These are phyloP conservation scores for Macropodus opercularis DNA, from an alignment of 2,797 vertebrate species.

Conservation along the genomic window DNA sequence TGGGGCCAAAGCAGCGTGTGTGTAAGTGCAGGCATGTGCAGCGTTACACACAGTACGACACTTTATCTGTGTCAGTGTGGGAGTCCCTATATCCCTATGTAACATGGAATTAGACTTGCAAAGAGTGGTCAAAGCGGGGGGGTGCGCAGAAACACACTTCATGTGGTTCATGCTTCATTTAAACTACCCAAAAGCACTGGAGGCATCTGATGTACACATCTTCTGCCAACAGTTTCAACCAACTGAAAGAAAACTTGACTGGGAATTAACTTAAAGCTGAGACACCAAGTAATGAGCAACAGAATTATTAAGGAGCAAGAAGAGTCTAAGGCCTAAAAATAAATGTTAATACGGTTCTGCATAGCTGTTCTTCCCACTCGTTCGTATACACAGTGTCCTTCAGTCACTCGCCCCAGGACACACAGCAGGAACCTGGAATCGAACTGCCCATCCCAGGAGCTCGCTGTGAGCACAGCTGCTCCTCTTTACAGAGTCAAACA, in stretches of 20 bases:
- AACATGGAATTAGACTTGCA: conserved; percentile 49
- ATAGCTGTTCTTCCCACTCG: too few relatives aligned
- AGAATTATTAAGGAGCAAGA: too few relatives aligned
- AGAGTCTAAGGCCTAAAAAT: too few relatives aligned
- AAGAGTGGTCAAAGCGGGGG: conserved; percentile 46
- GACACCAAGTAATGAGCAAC: too few relatives aligned
- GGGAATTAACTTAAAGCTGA: neutral
- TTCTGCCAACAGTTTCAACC: conserved; percentile 1
- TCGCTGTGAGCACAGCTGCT: too few relatives aligned
- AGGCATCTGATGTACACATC: conserved; percentile 29
- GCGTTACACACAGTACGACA: conserved; percentile 27
- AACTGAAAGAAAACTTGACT: neutral
- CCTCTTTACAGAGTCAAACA: too few relatives aligned
- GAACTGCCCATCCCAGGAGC: too few relatives aligned
- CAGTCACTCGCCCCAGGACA: too few relatives aligned
- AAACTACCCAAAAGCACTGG: conserved; percentile 29
- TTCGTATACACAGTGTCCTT: too few relatives aligned
- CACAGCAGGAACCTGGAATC: too few relatives aligned
- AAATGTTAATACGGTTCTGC: too few relatives aligned
- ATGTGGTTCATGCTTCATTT: conserved; percentile 55
- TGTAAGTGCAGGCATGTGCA: conserved; percentile 18
- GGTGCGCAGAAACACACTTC: too few relatives aligned
- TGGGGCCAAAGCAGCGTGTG: conserved; percentile 33
- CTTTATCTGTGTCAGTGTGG: conserved; percentile 25
- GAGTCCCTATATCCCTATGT: conserved; percentile 30